Conservation (phyloP, 1,140 invertebrate species). For the Penaeus chinensis region DNA sequence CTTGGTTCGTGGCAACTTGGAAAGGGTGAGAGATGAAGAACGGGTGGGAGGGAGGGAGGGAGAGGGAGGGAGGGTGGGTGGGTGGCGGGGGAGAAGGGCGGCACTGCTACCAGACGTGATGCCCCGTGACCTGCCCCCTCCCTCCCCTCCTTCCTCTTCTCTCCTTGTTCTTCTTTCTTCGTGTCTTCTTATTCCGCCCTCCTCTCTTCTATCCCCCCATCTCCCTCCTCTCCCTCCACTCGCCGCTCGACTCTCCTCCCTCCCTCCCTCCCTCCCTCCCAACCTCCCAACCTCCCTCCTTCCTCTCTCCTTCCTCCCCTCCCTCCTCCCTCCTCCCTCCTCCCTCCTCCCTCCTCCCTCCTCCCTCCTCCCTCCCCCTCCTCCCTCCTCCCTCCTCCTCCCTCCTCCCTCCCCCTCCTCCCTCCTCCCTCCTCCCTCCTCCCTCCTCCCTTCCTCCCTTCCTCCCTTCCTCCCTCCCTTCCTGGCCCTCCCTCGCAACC, state of each 20-base stretch:
- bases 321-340: not conserved
- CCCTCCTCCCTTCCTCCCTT: not conserved
- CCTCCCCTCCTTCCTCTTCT: too few relatives aligned
- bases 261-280: too few relatives aligned
- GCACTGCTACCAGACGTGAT: too few relatives aligned
- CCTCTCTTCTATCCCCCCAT: not conserved
- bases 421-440: not conserved
- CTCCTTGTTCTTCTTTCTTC: too few relatives aligned
- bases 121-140: too few relatives aligned
- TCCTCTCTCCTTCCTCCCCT: not conserved
- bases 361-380: not conserved
- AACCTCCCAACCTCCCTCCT: not conserved
- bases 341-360: not conserved
- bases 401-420: not conserved
- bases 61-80: too few relatives aligned
- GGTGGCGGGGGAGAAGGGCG: too few relatives aligned
- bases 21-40: too few relatives aligned
- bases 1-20: too few relatives aligned
- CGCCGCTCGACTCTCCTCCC: not conserved
- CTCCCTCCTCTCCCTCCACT: not conserved
- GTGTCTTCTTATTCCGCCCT: not conserved
- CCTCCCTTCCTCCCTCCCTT: not conserved
- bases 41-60: too few relatives aligned
- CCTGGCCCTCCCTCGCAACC: not conserved
- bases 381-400: not conserved